phyloP scores from a whole-genome alignment of 2,888 invertebrate species.

The Ichneumoninae sp. region DNA sequence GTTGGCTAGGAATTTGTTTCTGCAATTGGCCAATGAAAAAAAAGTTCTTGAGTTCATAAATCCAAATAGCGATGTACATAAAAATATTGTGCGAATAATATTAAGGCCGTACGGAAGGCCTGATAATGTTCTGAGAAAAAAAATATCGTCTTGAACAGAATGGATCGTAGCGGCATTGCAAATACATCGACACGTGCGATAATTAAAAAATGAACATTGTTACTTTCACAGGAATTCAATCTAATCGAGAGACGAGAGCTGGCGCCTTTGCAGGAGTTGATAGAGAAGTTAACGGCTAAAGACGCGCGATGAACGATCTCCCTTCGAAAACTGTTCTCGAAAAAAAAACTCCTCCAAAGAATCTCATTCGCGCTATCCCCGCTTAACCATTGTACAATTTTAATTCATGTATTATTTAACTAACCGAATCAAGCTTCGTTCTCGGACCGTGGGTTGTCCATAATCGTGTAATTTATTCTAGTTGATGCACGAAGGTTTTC shows the following conservation, averaged over 20 bases:
- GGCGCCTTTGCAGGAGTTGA: conserved; percentile 98
- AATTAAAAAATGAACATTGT: neutral
- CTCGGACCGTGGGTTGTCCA: conserved; percentile 62
- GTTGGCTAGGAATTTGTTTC: neutral
- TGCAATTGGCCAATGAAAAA: neutral
- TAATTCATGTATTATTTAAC: conserved; percentile 76
- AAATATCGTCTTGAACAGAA: neutral
- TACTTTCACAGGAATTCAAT: conserved; percentile 94
- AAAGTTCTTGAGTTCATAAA: neutral
- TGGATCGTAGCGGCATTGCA: neutral
- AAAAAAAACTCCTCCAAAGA: conserved; percentile 82
- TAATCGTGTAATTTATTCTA: conserved; percentile 44
- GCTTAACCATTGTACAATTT: conserved; percentile 71
- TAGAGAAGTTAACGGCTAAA: conserved; percentile 97
- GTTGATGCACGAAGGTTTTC: conserved; percentile 34
- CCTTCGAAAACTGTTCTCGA: conserved; percentile 57
- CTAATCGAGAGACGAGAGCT: conserved; percentile 98
- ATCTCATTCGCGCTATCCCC: conserved; percentile 72
- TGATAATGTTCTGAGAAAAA: neutral
- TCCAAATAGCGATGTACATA: neutral
- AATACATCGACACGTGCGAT: neutral
- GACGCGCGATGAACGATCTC: conserved; percentile 90
- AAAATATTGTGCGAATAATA: neutral
- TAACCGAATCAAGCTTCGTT: conserved; percentile 71
- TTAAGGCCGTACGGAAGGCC: neutral